Conservation (phyloP, 2,888 invertebrate genomes). For the Brachyptera putata region DNA sequence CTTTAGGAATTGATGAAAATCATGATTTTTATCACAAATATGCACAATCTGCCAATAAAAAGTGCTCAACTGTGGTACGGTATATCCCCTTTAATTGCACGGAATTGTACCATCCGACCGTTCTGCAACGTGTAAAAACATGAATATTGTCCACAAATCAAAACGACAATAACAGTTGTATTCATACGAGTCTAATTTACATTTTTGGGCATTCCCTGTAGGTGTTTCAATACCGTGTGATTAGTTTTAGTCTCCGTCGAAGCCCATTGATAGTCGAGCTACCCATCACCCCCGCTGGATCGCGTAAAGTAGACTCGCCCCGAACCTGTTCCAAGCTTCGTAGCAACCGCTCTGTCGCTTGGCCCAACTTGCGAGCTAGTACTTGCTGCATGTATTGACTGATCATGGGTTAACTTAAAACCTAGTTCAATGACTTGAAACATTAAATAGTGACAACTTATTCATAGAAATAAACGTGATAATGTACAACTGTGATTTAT, state of each 20-base stretch:
- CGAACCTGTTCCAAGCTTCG: conserved; percentile 31
- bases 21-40: too few relatives aligned
- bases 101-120: background rate
- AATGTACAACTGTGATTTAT: background rate
- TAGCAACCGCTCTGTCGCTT: conserved; percentile 13
- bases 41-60: too few relatives aligned
- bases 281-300: conserved; percentile 23
- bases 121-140: background rate
- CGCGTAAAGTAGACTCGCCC: conserved; percentile 30
- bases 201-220: background rate
- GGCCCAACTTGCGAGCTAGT: conserved; percentile 4
- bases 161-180: background rate
- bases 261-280: conserved; percentile 27
- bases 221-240: background rate
- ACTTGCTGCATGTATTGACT: background rate
- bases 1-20: too few relatives aligned
- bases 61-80: too few relatives aligned
- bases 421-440: conserved; percentile 33
- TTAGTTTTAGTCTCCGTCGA: background rate
- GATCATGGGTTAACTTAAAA: conserved; percentile 10
- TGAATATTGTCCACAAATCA: background rate
- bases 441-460: conserved; percentile 21
- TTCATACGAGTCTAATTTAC: background rate
- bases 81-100: conserved; percentile 9
- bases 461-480: conserved; percentile 7